Evolutionary conservation across 1,140 invertebrate genomes (phyloP).

Genomic region (Acromyrmex echinatior): DNA sequence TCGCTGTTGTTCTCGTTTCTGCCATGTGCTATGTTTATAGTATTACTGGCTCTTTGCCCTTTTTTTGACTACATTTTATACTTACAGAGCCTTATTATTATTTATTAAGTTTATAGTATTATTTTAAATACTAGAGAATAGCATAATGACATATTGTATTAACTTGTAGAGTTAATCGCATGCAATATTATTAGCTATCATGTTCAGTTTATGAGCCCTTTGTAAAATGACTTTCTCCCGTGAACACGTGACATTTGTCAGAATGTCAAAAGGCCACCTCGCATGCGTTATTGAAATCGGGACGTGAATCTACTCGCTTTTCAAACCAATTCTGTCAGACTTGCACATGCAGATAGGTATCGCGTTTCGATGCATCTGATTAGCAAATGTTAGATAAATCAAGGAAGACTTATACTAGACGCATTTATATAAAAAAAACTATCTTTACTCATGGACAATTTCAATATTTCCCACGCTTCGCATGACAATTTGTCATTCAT

Average conservation of each 20-base stretch:
- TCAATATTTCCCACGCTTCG: slow-evolving; percentile 6
- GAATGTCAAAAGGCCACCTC: slow-evolving; percentile 62
- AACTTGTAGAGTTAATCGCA: slow-evolving; percentile 22
- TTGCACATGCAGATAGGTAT: background rate
- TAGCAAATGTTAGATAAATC: slow-evolving; percentile 16
- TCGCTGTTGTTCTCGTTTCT: background rate
- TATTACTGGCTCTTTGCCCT: no score
- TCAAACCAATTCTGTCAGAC: slow-evolving; percentile 23
- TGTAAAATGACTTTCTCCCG: slow-evolving; percentile 27
- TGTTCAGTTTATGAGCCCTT: slow-evolving; percentile 2
- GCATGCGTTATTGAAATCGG: background rate
- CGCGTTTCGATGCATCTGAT: background rate
- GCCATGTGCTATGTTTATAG: background rate
- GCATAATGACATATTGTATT: slow-evolving; percentile 25
- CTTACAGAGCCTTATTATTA: no score
- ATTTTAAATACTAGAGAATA: background rate
- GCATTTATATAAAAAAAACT: background rate
- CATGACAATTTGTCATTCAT: background rate
- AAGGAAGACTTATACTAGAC: slow-evolving; percentile 7
- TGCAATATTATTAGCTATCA: background rate
- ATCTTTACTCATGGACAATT: background rate
- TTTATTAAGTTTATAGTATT: no score
- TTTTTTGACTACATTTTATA: no score
- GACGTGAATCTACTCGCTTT: slow-evolving; percentile 18
- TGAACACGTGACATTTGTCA: slow-evolving; percentile 65